A percentile compares a stretch with the other conserved stretches of the same genome.
Evolutionary conservation across 1,140 invertebrate species (phyloP).

Genomic region (Eumeta japonica): DNA sequence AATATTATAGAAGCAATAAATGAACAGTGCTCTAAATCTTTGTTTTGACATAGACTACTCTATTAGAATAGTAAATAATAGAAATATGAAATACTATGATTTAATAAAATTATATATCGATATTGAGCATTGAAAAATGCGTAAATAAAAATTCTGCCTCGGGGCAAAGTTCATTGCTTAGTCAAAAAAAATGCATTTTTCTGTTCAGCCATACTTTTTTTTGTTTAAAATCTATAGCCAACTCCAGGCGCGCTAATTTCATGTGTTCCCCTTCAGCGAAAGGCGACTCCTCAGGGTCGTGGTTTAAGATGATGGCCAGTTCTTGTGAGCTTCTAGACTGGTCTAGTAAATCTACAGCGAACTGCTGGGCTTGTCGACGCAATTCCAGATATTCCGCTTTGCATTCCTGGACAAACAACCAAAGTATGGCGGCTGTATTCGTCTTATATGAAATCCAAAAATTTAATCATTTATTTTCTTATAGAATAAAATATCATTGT

Average conservation of each 20-base stretch:
- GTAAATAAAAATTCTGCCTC: too few species aligned
- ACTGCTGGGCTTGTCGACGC: conserved; percentile 82
- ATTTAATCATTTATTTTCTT: conserved; percentile 2
- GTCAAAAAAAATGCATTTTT: too few species aligned
- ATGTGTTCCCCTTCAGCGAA: conserved; percentile 71
- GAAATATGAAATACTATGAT: too few species aligned
- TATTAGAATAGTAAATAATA: too few species aligned
- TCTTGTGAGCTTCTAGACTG: conserved; percentile 89
- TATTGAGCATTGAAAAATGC: too few species aligned
- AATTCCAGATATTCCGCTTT: conserved; percentile 78
- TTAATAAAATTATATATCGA: too few species aligned
- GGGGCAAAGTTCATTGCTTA: too few species aligned
- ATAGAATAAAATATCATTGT: background rate
- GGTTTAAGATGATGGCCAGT: conserved; percentile 87
- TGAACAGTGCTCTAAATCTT: too few species aligned
- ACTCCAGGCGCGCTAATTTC: conserved; percentile 77
- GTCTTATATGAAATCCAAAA: background rate
- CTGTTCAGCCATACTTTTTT: conserved; percentile 88
- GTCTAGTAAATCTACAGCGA: conserved; percentile 85
- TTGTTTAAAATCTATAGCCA: conserved; percentile 90
- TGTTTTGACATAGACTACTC: too few species aligned
- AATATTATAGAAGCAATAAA: too few species aligned
- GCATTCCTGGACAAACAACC: conserved; percentile 64
- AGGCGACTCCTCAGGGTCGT: conserved; percentile 70
- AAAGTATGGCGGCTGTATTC: too few species aligned